Evolutionary conservation across 92 coral and sea anemone genomes (phyloP), one percentile per base, ranked within the genome.

Genomic region (Phenganax stokvisi): DNA sequence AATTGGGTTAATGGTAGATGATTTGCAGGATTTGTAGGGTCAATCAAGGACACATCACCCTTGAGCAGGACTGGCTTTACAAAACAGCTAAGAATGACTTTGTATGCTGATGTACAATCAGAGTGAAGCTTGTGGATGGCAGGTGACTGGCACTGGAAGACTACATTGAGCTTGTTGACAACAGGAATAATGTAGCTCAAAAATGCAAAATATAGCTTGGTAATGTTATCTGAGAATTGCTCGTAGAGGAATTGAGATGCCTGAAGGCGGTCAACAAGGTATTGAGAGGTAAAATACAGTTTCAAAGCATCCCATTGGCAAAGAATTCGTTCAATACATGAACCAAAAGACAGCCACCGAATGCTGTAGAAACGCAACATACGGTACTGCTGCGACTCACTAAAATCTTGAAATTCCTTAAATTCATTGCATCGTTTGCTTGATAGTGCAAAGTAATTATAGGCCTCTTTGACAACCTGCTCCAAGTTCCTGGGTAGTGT

Each of bases 401-500:
- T 37, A 37, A 37, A 37, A 37, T 37, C 47, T 64, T 17, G 70
- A 64, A 64, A 15, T 64, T 64, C 27, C 15, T 64, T 17, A 64
- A 71, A 71, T 30, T 71, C 55, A 30, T 12, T n/a, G n/a, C n/a
- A 12, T 28, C 55, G 54, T 52, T 71, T 71, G 30, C 76, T 71
- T 5, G 76, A 71, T 12, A 16, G 30, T 12, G 76, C n/a, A 71
- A 17, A 71, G 55, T 71, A 71, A 71, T 37, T 71, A 30, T 71
- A 71, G 57, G 16, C 15, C 30, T 71, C 76, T 37, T 71, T 71
- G 12, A 71, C 76, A n/a, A 71, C 12, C 30, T 71, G 76, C 76
- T 71, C 76, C 57, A 71, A 71, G 55, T 71, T 27, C 30, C 76
- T n/a, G 16, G 57, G 76, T 37, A 71, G 76, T 12, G 30, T 30